These are phyloP conservation scores for Erynnis tages DNA, from an alignment of 2,888 invertebrate species.

Conservation along the genomic window DNA sequence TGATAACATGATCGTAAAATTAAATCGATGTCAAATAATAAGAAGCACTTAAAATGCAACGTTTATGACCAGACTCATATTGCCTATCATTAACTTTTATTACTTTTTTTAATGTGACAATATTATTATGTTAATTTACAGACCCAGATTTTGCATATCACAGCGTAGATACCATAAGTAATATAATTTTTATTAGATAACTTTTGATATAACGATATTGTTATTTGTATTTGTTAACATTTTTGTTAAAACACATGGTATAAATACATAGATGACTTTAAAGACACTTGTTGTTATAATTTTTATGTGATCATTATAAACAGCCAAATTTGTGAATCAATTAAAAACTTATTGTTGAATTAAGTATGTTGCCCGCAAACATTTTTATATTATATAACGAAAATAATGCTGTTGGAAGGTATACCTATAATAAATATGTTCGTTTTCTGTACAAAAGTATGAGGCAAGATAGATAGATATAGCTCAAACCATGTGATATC, in stretches of 20 bases:
- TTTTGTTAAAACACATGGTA: conserved; percentile 23
- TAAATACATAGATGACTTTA: conserved; percentile 15
- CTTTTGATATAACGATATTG: conserved; percentile 28
- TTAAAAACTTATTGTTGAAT: conserved; percentile 11
- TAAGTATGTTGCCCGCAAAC: neutral
- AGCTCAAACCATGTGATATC: conserved; percentile 81
- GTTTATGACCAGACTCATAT: no score
- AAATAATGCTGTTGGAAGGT: conserved; percentile 7
- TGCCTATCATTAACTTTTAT: no score
- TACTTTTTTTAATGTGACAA: conserved; percentile 4
- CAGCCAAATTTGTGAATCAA: conserved; percentile 1
- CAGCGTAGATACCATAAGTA: conserved; percentile 28
- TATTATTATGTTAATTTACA: conserved; percentile 23
- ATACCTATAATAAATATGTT: conserved; percentile 3
- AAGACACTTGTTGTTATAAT: conserved; percentile 19
- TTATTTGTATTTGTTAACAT: conserved; percentile 25
- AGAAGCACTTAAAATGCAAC: no score
- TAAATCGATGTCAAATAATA: no score
- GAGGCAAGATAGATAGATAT: conserved; percentile 62
- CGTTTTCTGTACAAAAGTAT: conserved; percentile 33
- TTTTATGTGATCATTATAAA: conserved; percentile 17
- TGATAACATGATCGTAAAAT: neutral
- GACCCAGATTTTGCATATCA: conserved; percentile 26
- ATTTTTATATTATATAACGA: conserved; percentile 9
- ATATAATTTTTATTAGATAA: conserved; percentile 28